Evolutionary conservation across 2,888 invertebrate genomes (phyloP).

Genomic region (Aleiodes leptofemur): DNA sequence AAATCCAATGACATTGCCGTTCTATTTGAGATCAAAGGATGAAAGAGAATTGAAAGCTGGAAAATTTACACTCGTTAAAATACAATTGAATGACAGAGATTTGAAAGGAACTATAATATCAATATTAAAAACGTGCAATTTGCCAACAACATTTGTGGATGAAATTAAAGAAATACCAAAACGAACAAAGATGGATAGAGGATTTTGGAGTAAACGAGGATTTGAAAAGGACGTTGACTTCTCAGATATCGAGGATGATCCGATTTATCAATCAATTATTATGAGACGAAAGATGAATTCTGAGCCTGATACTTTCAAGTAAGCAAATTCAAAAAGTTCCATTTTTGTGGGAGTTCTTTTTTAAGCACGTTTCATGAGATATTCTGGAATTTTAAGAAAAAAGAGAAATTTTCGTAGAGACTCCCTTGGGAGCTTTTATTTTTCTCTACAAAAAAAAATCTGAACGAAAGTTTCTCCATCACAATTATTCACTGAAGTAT

Average conservation of each 20-base stretch:
- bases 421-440: neutral
- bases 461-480: too few species aligned
- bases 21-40: constrained; percentile 86
- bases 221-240: constrained; percentile 66
- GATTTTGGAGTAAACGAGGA: constrained; percentile 63
- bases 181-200: constrained; percentile 59
- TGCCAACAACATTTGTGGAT: constrained; percentile 92
- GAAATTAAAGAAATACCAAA: constrained; percentile 86
- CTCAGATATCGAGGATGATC: constrained; percentile 76
- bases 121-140: constrained; percentile 87
- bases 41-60: constrained; percentile 79
- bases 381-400: too few species aligned
- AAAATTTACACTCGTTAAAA: constrained; percentile 84
- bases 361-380: too few species aligned
- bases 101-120: constrained; percentile 85
- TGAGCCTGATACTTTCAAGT: constrained; percentile 73
- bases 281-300: constrained; percentile 76
- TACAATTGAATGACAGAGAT: constrained; percentile 82
- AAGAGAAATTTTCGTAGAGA: neutral
- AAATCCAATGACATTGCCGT: constrained; percentile 82
- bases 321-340: constrained; percentile 41
- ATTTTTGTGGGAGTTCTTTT: constrained; percentile 26
- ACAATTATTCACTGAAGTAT: too few species aligned
- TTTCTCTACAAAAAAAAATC: neutral
- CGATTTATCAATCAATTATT: constrained; percentile 76